A percentile compares a stretch with the other conserved stretches of the same genome.
Conservation (phyloP, 2,797 vertebrate species). For the Yasuhikotakia modesta region DNA sequence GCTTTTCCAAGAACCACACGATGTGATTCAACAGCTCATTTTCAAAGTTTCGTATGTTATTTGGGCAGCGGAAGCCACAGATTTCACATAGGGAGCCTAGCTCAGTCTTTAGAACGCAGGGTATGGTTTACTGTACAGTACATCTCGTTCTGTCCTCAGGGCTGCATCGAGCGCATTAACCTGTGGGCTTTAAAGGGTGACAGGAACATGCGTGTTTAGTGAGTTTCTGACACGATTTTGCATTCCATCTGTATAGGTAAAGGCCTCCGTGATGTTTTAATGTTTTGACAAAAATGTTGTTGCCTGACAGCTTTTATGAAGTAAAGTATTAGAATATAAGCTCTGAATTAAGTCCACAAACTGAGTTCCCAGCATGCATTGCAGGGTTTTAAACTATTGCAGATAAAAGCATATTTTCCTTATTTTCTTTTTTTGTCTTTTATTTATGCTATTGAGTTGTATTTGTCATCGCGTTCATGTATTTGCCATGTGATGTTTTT, state of each 20-base stretch:
- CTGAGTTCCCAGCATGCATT: neutral
- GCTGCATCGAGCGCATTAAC: neutral
- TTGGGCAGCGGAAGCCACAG: neutral
- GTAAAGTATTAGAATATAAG: neutral
- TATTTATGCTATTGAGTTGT: neutral
- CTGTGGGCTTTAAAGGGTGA: neutral
- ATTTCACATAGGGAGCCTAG: neutral
- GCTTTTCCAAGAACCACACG: neutral
- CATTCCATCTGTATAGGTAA: constrained; percentile 18
- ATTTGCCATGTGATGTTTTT: neutral
- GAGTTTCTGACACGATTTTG: constrained; percentile 18
- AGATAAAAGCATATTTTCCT: neutral
- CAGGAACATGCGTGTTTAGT: neutral
- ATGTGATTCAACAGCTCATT: neutral
- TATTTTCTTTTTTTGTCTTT: neutral
- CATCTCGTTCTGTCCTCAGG: constrained; percentile 35
- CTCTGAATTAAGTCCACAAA: neutral
- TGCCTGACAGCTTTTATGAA: neutral
- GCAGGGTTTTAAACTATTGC: neutral
- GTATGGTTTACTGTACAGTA: constrained; percentile 29
- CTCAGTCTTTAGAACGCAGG: neutral
- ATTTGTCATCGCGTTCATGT: neutral
- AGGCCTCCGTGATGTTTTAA: neutral
- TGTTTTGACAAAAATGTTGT: neutral
- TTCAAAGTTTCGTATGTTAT: constrained; percentile 28